A percentile compares a stretch with the other conserved stretches of the same genome.
Evolutionary conservation across 2,113 vertebrate species (phyloP).

Genomic region (Danionella cerebrum): DNA sequence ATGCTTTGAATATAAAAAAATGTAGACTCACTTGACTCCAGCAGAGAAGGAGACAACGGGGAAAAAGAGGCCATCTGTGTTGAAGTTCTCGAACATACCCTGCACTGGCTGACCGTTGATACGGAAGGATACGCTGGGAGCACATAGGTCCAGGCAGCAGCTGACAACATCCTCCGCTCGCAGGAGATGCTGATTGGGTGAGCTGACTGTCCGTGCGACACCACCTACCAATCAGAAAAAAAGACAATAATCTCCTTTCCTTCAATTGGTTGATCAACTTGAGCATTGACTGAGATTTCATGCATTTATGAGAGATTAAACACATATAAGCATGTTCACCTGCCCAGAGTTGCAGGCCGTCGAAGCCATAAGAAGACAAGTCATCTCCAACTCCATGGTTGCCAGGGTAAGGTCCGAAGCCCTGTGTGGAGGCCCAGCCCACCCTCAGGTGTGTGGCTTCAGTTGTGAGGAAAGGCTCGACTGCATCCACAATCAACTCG

Average conservation of each 20-base stretch:
- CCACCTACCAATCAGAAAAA: slow-evolving; percentile 73
- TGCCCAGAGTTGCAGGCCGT: slow-evolving; percentile 94
- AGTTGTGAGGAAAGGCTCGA: slow-evolving; percentile 80
- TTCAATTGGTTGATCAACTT: too few relatives aligned
- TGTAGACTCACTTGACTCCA: slow-evolving; percentile 87
- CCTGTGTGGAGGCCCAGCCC: slow-evolving; percentile 90
- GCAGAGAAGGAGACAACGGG: slow-evolving; percentile 92
- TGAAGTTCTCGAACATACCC: slow-evolving; percentile 99
- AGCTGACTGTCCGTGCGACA: slow-evolving; percentile 81
- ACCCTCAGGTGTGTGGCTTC: slow-evolving; percentile 88
- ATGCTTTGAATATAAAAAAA: too few relatives aligned
- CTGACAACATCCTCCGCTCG: slow-evolving; percentile 88
- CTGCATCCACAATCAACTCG: slow-evolving; percentile 88
- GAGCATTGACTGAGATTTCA: too few relatives aligned
- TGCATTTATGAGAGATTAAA: too few relatives aligned
- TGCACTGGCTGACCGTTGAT: slow-evolving; percentile 96
- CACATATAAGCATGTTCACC: too few relatives aligned
- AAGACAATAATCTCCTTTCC: too few relatives aligned
- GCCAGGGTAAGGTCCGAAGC: slow-evolving; percentile 83
- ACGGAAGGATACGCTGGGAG: slow-evolving; percentile 91
- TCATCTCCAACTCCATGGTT: slow-evolving; percentile 91
- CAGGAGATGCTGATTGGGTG: slow-evolving; percentile 85
- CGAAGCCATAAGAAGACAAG: slow-evolving; percentile 89
- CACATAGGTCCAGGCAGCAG: slow-evolving; percentile 90
- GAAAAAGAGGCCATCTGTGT: slow-evolving; percentile 89